phyloP scores from a whole-genome alignment of 2,113 vertebrate species.

The Sorex araneus region DNA sequence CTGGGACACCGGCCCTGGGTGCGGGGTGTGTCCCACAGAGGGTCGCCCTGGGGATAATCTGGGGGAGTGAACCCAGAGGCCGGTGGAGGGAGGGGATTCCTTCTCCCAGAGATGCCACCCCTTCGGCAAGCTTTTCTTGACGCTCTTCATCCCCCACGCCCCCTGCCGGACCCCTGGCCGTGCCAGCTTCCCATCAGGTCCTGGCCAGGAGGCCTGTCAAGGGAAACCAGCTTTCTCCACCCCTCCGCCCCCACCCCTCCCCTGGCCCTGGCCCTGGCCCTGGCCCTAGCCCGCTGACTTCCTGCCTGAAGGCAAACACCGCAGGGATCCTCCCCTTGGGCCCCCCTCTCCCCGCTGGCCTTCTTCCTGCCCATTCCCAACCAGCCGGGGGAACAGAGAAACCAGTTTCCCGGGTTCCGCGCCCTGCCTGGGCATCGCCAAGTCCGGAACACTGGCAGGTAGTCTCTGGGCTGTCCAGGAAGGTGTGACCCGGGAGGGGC shows the following conservation, averaged over 20 bases:
- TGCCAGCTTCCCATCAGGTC: neutral
- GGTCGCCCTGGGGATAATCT: neutral
- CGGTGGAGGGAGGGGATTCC: neutral
- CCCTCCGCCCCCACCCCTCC: too few relatives aligned
- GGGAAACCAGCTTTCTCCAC: neutral
- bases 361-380: constrained; percentile 76
- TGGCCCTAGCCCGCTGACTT: constrained; percentile 55
- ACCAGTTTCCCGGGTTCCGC: constrained; percentile 74
- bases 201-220: neutral
- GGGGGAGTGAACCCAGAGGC: neutral
- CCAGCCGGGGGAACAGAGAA: constrained; percentile 66
- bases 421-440: constrained; percentile 39
- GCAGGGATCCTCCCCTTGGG: constrained; percentile 55
- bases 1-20: constrained; percentile 10
- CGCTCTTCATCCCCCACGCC: neutral
- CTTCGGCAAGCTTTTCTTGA: neutral
- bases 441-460: constrained; percentile 55
- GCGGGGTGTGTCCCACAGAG: neutral
- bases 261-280: neutral
- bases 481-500: constrained; percentile 52
- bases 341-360: constrained; percentile 46
- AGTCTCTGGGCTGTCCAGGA: constrained; percentile 45
- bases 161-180: neutral
- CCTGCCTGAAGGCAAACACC: constrained; percentile 72
- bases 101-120: neutral